A percentile compares a stretch with the other conserved stretches of the same genome.
Evolutionary conservation across 2,888 invertebrate species (phyloP).

Genomic region (Poecilus cupreus): DNA sequence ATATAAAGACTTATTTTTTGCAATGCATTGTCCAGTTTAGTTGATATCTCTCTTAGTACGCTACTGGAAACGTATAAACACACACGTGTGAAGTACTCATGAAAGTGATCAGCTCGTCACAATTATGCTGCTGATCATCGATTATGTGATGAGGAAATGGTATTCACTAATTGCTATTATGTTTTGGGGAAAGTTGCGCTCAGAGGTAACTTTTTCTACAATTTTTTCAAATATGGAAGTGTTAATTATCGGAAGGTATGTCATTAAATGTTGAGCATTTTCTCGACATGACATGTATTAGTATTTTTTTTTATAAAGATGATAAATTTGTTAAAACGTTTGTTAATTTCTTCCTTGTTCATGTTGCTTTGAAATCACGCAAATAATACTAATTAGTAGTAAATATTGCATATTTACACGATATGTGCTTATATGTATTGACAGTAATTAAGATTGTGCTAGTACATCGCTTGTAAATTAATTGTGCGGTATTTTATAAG

Average conservation of each 20-base stretch:
- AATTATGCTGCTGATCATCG: slow-evolving; percentile 6
- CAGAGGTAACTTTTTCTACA: background rate
- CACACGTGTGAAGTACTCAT: background rate
- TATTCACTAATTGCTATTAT: background rate
- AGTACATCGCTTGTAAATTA: too few relatives aligned
- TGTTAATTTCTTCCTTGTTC: slow-evolving; percentile 32
- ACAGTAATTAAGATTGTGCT: background rate
- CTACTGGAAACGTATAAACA: too few relatives aligned
- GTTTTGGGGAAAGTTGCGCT: slow-evolving; percentile 15
- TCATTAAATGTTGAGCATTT: slow-evolving; percentile 8
- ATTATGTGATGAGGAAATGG: slow-evolving; percentile 16
- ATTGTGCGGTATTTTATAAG: too few relatives aligned
- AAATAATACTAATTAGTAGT: slow-evolving; percentile 4
- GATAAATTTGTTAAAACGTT: slow-evolving; percentile 16
- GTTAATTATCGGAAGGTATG: slow-evolving; percentile 13
- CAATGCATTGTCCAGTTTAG: too few relatives aligned
- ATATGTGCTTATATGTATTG: background rate
- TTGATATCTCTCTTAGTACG: too few relatives aligned
- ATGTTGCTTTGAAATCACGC: background rate
- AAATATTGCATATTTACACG: slow-evolving; percentile 15
- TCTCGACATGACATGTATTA: slow-evolving; percentile 3
- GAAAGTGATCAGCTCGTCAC: background rate
- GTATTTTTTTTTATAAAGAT: slow-evolving; percentile 1
- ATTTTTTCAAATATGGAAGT: slow-evolving; percentile 17
- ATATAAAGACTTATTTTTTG: too few relatives aligned